Conservation (phyloP, 2,797 vertebrate genomes). For the Sebastes diploproa region DNA sequence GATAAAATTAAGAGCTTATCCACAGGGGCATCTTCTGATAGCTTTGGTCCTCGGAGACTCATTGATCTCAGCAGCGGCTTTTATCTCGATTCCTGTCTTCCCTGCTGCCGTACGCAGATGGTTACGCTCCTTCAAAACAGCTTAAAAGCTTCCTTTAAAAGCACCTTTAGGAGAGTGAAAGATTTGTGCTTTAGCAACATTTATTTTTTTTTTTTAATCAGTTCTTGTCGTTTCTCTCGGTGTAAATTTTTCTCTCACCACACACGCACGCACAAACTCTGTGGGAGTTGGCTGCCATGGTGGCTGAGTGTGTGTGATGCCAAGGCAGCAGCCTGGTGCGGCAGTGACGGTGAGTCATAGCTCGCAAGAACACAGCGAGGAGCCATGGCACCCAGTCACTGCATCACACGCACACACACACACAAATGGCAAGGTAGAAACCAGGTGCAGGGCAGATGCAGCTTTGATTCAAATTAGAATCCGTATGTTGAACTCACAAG, state of each 20-base stretch:
- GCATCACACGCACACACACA: conserved; percentile 1
- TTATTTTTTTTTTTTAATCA: background rate
- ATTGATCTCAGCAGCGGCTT: conserved; percentile 67
- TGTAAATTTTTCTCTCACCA: background rate
- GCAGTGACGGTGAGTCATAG: conserved; percentile 68
- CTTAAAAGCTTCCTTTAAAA: conserved; percentile 36
- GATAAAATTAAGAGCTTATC: conserved; percentile 60
- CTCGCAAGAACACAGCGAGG: conserved; percentile 64
- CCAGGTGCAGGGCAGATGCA: conserved; percentile 54
- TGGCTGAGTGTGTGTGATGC: conserved; percentile 54
- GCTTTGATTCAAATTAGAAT: conserved; percentile 12
- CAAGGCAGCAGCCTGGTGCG: conserved; percentile 68
- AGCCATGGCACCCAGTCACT: conserved; percentile 51
- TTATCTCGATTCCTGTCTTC: conserved; percentile 64
- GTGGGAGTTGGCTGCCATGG: conserved; percentile 62
- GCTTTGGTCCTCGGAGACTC: conserved; percentile 56
- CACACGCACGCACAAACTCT: background rate
- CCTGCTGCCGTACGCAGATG: conserved; percentile 61
- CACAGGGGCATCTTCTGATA: conserved; percentile 61
- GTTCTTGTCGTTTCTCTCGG: background rate
- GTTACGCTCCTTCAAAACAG: conserved; percentile 33
- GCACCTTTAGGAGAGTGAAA: conserved; percentile 1
- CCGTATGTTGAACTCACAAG: background rate
- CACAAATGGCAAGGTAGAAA: conserved; percentile 12
- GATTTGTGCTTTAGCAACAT: background rate